A percentile compares a stretch with the other conserved stretches of the same genome.
phyloP scores from a whole-genome alignment of 1,140 invertebrate genomes.

The Thalassaphorura encarpata region DNA sequence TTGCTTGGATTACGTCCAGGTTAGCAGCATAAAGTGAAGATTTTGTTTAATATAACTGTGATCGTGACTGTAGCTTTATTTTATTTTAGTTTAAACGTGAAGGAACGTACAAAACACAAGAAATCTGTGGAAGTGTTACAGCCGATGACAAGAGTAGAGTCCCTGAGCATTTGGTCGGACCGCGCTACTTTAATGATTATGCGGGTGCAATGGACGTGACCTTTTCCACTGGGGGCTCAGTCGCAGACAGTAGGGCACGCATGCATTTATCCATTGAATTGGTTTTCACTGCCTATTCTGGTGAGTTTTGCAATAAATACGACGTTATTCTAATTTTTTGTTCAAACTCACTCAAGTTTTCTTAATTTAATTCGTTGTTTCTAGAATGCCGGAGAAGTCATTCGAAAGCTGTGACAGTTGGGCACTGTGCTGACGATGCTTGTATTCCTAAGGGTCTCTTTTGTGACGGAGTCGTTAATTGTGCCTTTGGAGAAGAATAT shows the following conservation, averaged over 20 bases:
- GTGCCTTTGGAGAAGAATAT: conserved; percentile 28
- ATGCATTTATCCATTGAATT: conserved; percentile 15
- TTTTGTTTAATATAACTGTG: not conserved
- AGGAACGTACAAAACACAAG: not conserved
- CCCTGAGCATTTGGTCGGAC: conserved; percentile 19
- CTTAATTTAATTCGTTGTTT: too few species aligned
- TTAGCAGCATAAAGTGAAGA: conserved; percentile 3
- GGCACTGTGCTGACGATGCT: not conserved
- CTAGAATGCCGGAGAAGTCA: too few species aligned
- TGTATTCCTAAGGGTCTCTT: conserved; percentile 1
- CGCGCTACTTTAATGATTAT: conserved; percentile 20
- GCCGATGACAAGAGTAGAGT: conserved; percentile 10
- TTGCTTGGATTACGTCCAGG: conserved; percentile 28
- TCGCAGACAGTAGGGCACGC: not conserved
- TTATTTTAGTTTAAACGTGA: conserved; percentile 23
- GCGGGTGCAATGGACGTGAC: conserved; percentile 26
- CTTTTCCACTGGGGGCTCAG: conserved; percentile 19
- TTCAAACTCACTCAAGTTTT: too few species aligned
- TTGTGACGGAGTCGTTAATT: conserved; percentile 28
- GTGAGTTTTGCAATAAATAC: conserved; percentile 5
- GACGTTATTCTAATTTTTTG: too few species aligned
- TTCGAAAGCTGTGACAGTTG: too few species aligned
- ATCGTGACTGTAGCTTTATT: not conserved
- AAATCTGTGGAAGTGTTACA: conserved; percentile 22
- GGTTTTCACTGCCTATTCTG: conserved; percentile 25